Base-by-base conservation (phyloP, 2,888 invertebrate genomes). In the Phaonia tiefii region DNA sequence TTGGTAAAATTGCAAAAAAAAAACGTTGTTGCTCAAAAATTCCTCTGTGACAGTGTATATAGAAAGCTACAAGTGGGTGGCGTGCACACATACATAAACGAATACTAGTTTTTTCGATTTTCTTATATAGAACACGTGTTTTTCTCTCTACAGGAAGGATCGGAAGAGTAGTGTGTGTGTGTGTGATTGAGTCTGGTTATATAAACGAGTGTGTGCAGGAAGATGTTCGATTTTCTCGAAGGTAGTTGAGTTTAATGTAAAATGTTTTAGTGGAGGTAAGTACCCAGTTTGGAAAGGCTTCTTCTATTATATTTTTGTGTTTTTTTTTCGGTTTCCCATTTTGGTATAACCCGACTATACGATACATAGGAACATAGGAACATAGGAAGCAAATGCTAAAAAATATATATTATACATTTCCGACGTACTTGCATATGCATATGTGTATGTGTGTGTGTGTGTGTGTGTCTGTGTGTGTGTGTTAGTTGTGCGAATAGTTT, bases 31-130 rank as follows among this genome's bases (percentile, higher is more conserved):
- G 75, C 81, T 81, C 78, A 37, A 81, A 81, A 81, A 81, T 75
- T 78, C 63, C 69, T 72, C 63, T 20, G 42, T 11, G 63, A 39
- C 39, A 39, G 37, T 20, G 63, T 60, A 42, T 42, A 42, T 42
- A 73, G 60, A 51, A 66, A 77, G 80, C 84, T 73, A 83, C 84
- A 84, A 84, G 84, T 84, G 84, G 84, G 84, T 82, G 83, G 82
- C 31, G 46, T n/a, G n/a, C n/a, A n/a, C n/a, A n/a, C n/a, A n/a
- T n/a, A n/a, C 17, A 10, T 31, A 31, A 31, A 60, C 54, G 10
- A 2, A 25, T 22, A 22, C 8, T 22, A 20, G 22, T 51, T 39
- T 63, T 22, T 63, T 20, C 56, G 20, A 67, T 51, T 51, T 51
- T 69, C n/a, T 42, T 81, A 78, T 72, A 78, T 78, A 75, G 75